Evolutionary conservation across 1,140 invertebrate genomes (phyloP), one percentile per base, ranked within the genome.

Genomic region (Ectropis grisescens): DNA sequence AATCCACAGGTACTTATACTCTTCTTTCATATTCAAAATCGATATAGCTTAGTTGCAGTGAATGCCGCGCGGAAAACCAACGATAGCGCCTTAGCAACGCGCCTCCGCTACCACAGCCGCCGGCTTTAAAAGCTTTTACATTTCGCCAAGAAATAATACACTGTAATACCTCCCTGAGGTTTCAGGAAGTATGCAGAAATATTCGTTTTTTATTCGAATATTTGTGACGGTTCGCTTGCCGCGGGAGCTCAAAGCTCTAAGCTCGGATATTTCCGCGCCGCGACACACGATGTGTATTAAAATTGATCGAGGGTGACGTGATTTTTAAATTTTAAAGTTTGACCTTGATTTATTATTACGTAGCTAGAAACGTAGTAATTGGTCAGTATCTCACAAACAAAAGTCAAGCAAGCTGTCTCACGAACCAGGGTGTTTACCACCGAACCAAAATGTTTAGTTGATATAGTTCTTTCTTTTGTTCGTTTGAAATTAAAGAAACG

Each of bases 81-180:
- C 53, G 58, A 64, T 61, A 68, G 57, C 59, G 51, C 51, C 61
- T 70, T 65, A 67, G 33, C 58, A 57, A 56, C 49, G 57, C 55
- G 64, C 66, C 69, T 49, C 37, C 55, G 64, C 68, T 67, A 49
- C 39, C 46, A 49, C 37, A 55, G 64, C 68, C 69, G 51, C 39
- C 46, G 65, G 74, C 69, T 33, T 66, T 65, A 75, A 76, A 76
- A 76, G 75, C 75, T 75, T 75, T 80, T 69, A 74, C 54, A 68
- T 65, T 72, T 61, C 70, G 60, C 56, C 60, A 52, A 62, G 58
- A 71, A 76, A 67, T 76, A 76, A 72, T 71, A 75, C 67, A 66
- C 37, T 61, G 67, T 79, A 71, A 71, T 72, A 65, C 60, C 58
- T 48, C 39, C 29, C 39, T 41, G 41, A 14, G 30, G 42, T 36